Conservation (phyloP, 2,888 invertebrate species). For the Melieria crassipennis region DNA sequence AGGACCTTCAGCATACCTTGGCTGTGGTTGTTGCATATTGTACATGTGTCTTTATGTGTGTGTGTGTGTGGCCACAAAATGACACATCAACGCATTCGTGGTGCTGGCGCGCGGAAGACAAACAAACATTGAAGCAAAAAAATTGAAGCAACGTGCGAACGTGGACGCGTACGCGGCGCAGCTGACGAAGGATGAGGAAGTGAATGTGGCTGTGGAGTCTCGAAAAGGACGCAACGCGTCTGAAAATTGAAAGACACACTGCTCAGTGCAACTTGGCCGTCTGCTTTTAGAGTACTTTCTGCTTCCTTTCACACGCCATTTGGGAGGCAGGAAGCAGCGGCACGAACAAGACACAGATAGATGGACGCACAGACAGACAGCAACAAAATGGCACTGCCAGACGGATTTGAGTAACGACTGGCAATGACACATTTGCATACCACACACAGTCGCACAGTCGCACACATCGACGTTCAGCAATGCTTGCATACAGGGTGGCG, state of each 20-base stretch:
- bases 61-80: background rate
- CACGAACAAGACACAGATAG: background rate
- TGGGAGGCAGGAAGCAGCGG: constrained; percentile 28
- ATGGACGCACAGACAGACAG: background rate
- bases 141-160: too few relatives aligned
- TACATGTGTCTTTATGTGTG: background rate
- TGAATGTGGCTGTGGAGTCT: too few relatives aligned
- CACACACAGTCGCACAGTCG: too few relatives aligned
- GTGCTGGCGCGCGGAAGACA: background rate
- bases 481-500: background rate
- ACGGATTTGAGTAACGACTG: background rate
- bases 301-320: constrained; percentile 46
- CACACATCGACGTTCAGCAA: too few relatives aligned
- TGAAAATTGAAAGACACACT: too few relatives aligned
- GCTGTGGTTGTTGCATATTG: background rate
- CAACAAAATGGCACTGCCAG: background rate
- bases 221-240: too few relatives aligned
- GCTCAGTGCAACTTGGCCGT: background rate
- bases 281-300: constrained; percentile 23
- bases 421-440: background rate
- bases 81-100: constrained; percentile 17
- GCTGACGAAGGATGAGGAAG: too few relatives aligned
- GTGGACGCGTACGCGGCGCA: too few relatives aligned
- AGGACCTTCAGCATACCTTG: too few relatives aligned
- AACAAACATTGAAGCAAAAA: background rate